These are phyloP conservation scores for Crenuchus spilurus DNA, from an alignment of 2,797 vertebrate genomes.

Conservation along the genomic window DNA sequence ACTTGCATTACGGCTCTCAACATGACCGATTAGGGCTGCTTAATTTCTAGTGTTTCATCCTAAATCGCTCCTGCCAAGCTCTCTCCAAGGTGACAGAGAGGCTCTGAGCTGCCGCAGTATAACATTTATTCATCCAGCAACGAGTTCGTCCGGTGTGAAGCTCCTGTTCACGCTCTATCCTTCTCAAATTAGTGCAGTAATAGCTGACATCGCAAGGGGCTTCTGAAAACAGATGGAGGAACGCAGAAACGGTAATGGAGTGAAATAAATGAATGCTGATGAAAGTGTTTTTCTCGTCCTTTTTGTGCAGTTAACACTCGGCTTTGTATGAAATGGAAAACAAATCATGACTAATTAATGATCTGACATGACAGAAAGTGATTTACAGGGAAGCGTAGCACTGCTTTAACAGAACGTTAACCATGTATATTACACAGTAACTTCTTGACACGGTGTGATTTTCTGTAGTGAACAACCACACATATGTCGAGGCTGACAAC, in stretches of 20 bases:
- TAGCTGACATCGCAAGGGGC: conserved; percentile 62
- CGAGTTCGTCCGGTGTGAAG: conserved; percentile 32
- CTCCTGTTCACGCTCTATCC: conserved; percentile 27
- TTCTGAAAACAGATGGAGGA: conserved; percentile 51
- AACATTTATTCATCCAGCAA: conserved; percentile 34
- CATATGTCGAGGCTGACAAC: background rate
- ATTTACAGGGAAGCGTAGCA: background rate
- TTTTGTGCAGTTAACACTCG: conserved; percentile 57
- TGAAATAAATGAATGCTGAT: conserved; percentile 67
- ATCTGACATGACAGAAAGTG: conserved; percentile 32
- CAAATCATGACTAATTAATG: conserved; percentile 70
- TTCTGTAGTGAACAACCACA: background rate
- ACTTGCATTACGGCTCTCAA: conserved; percentile 59
- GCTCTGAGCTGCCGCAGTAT: conserved; percentile 31
- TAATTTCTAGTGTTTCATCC: conserved; percentile 70
- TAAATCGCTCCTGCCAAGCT: conserved; percentile 59
- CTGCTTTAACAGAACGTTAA: conserved; percentile 55
- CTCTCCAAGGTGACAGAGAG: conserved; percentile 1
- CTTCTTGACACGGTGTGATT: conserved; percentile 20
- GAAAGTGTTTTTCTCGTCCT: conserved; percentile 46
- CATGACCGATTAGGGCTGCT: conserved; percentile 63
- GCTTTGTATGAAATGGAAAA: conserved; percentile 68
- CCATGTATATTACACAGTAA: conserved; percentile 58
- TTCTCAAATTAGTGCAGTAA: conserved; percentile 66
- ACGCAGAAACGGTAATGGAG: conserved; percentile 50